Conservation (phyloP, 2,888 invertebrate genomes). For the Amphipoea oculea region DNA sequence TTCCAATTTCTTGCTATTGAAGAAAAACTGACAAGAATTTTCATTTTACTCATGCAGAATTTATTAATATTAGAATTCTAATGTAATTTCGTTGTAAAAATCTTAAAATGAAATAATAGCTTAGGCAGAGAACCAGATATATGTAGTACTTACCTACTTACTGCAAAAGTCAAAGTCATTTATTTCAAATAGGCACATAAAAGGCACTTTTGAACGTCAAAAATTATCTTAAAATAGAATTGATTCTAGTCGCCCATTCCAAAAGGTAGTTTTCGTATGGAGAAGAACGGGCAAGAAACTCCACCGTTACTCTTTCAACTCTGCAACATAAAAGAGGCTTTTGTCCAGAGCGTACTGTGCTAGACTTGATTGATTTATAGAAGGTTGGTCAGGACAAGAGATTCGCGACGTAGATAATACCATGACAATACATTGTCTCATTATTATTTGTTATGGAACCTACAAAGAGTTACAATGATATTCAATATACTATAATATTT, state of each 20-base stretch:
- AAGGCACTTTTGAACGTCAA: too few species aligned
- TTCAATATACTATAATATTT: not conserved
- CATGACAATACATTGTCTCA: not conserved
- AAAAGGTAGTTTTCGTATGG: too few species aligned
- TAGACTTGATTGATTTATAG: conserved; percentile 7
- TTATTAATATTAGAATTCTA: not conserved
- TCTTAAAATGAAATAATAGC: not conserved
- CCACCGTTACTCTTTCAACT: too few species aligned
- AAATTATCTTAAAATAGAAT: too few species aligned
- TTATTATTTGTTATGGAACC: conserved; percentile 7
- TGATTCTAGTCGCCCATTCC: too few species aligned
- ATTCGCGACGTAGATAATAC: conserved; percentile 22
- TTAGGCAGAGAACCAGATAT: not conserved
- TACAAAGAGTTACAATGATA: not conserved
- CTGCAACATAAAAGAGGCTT: not conserved
- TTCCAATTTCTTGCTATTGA: not conserved
- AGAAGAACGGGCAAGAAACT: too few species aligned
- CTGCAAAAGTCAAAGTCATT: not conserved
- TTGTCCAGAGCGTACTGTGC: not conserved
- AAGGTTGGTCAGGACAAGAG: not conserved
- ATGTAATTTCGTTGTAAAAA: not conserved
- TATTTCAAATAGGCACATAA: too few species aligned
- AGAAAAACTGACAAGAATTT: not conserved
- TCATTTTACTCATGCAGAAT: not conserved
- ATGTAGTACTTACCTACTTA: not conserved